phyloP scores from a whole-genome alignment of 2,888 invertebrate genomes.

The Noctua pronuba region DNA sequence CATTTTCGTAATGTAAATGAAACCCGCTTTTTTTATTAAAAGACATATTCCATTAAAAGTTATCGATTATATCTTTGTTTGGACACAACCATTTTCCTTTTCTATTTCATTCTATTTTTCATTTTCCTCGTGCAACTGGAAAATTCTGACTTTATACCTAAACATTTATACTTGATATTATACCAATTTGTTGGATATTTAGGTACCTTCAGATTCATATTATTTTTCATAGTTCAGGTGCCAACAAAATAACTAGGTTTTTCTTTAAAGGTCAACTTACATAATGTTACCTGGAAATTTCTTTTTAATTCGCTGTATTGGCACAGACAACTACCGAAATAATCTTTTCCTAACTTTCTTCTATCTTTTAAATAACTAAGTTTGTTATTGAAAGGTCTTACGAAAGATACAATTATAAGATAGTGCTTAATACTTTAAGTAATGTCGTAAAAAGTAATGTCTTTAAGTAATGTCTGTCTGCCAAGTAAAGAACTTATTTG shows the following conservation, averaged over 20 bases:
- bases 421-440: constrained; percentile 7
- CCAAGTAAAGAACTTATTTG: constrained; percentile 2
- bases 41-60: background rate
- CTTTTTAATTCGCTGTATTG: background rate
- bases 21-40: too few species aligned
- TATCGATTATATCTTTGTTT: background rate
- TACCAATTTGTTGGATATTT: background rate
- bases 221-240: background rate
- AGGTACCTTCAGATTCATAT: background rate
- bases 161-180: background rate
- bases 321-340: constrained; percentile 4
- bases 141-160: too few species aligned
- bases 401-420: constrained; percentile 22
- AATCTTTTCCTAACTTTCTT: constrained; percentile 7
- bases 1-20: too few species aligned
- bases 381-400: constrained; percentile 14
- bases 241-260: background rate
- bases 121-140: background rate
- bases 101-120: background rate
- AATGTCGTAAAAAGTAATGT: constrained; percentile 16
- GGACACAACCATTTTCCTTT: background rate
- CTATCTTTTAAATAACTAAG: constrained; percentile 5
- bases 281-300: background rate
- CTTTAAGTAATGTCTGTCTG: background rate
- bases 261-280: background rate